Conservation (phyloP, 2,113 vertebrate species). For the Platycercus adscitus region DNA sequence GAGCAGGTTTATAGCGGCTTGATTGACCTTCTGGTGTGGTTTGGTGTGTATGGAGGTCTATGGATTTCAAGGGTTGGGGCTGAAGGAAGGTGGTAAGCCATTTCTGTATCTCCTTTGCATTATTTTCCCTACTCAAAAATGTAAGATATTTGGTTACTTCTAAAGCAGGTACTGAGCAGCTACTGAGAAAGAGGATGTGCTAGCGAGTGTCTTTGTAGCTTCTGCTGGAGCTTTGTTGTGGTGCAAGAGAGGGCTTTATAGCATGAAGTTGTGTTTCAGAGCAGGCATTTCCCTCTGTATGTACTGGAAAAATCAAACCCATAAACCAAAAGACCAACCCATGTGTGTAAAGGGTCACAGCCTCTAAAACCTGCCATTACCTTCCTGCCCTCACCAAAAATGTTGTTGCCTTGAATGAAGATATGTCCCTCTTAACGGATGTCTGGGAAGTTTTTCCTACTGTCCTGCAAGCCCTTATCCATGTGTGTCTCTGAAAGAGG, state of each 20-base stretch:
- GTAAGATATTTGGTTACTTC: not conserved
- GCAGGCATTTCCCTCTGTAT: not conserved
- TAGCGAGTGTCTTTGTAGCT: not conserved
- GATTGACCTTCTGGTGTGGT: not conserved
- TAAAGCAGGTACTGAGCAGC: not conserved
- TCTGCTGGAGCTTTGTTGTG: not conserved
- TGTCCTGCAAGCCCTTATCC: not conserved
- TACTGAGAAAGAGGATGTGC: not conserved
- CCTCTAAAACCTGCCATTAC: not conserved
- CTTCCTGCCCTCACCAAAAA: not conserved
- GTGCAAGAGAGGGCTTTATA: not conserved
- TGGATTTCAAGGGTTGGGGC: not conserved
- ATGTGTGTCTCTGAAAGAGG: not conserved
- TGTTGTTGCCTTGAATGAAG: not conserved
- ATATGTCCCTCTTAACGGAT: not conserved
- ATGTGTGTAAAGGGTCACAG: not conserved
- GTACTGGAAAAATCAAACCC: not conserved
- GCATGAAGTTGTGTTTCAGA: not conserved
- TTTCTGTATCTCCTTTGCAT: not conserved
- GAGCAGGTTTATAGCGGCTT: not conserved
- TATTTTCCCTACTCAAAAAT: not conserved
- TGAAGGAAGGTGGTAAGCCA: not conserved
- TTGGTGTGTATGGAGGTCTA: not conserved
- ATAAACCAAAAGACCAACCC: not conserved
- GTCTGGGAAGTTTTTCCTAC: not conserved